phyloP scores from a whole-genome alignment of 2,797 vertebrate species.

The Cynodonichthys magdalenae region DNA sequence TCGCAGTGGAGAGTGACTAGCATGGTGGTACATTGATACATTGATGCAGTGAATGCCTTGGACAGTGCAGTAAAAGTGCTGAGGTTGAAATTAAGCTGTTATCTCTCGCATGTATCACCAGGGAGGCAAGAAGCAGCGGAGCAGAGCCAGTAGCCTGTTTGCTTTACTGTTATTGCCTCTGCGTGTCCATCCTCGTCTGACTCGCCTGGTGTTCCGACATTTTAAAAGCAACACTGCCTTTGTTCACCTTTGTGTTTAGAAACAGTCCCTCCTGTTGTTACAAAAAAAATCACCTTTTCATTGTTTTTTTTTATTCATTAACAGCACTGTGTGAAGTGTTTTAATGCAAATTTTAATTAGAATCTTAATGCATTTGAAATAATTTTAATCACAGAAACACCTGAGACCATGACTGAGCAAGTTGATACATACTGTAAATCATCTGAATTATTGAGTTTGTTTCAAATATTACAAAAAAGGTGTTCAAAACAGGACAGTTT shows the following conservation, averaged over 20 bases:
- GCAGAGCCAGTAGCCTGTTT: constrained; percentile 70
- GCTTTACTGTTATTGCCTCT: constrained; percentile 74
- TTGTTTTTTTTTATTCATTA: constrained; percentile 4
- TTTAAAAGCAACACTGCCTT: constrained; percentile 39
- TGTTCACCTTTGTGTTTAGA: constrained; percentile 23
- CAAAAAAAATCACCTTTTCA: constrained; percentile 6
- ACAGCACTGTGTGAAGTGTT: constrained; percentile 15
- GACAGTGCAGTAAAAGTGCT: constrained; percentile 78
- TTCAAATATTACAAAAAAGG: neutral
- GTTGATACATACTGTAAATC: constrained; percentile 12
- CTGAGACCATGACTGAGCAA: constrained; percentile 18
- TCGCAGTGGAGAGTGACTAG: constrained; percentile 77
- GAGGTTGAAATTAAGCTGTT: constrained; percentile 78
- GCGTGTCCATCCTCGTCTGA: constrained; percentile 57
- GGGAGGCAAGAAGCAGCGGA: constrained; percentile 61
- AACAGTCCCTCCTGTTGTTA: constrained; percentile 9
- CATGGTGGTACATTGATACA: constrained; percentile 70
- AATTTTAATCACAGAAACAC: constrained; percentile 32
- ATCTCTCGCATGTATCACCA: constrained; percentile 75
- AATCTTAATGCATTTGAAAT: constrained; percentile 24
- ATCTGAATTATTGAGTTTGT: neutral
- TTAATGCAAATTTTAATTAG: constrained; percentile 23
- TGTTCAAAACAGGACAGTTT: neutral
- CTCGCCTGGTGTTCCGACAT: constrained; percentile 40
- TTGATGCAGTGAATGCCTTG: constrained; percentile 65